These are phyloP conservation scores for Tanytarsus gracilentus DNA, from an alignment of 2,888 invertebrate species.

Conservation along the genomic window DNA sequence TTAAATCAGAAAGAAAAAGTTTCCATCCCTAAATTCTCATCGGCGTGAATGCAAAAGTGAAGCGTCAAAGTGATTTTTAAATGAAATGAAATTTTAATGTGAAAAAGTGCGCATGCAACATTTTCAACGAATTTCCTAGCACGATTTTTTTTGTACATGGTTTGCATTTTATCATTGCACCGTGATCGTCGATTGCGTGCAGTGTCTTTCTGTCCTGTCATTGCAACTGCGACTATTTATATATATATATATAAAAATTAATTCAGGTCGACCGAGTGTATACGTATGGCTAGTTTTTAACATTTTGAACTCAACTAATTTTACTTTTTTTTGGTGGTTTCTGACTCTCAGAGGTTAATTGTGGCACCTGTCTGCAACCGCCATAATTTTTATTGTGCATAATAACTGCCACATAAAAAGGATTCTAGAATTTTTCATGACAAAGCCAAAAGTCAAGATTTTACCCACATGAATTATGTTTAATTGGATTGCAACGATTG, in stretches of 20 bases:
- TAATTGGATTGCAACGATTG: slow-evolving; percentile 16
- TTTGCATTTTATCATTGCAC: slow-evolving; percentile 1
- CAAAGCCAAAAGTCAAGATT: slow-evolving; percentile 14
- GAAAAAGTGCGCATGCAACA: neutral
- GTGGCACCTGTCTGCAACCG: neutral
- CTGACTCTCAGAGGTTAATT: neutral
- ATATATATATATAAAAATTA: no score
- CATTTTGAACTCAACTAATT: neutral
- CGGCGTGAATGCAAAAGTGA: no score
- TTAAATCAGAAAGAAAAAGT: no score
- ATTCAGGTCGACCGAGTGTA: neutral
- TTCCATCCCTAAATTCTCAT: no score
- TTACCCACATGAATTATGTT: slow-evolving; percentile 23
- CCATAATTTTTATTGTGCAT: neutral
- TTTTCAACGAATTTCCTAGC: slow-evolving; percentile 9
- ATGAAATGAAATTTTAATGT: no score
- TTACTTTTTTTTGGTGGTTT: neutral
- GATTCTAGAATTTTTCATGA: neutral
- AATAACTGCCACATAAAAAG: neutral
- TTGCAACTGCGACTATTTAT: neutral
- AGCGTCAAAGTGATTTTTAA: neutral
- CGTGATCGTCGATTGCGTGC: neutral
- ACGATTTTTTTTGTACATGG: neutral
- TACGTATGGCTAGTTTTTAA: neutral
- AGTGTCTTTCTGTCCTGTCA: neutral